A percentile compares a stretch with the other conserved stretches of the same genome.
These are phyloP conservation scores for Odontamblyopus lacepedii DNA, from an alignment of 2,797 vertebrate species.

Conservation along the genomic window DNA sequence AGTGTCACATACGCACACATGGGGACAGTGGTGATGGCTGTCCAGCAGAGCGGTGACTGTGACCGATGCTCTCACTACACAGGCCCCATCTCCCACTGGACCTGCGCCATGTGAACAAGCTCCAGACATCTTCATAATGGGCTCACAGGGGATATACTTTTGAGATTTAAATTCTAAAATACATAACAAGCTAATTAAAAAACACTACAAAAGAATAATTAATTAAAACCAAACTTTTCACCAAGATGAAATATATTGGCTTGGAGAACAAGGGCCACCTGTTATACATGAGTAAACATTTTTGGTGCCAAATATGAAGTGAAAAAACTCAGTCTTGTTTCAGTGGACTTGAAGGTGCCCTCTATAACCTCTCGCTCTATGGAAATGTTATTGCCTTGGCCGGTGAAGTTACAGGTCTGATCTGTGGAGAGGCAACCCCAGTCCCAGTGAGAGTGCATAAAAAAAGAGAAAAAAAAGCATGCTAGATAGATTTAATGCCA, in stretches of 20 bases:
- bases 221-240: background rate
- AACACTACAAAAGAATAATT: background rate
- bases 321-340: background rate
- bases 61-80: constrained; percentile 49
- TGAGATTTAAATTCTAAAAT: background rate
- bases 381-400: too few species aligned
- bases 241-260: background rate
- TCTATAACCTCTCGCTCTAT: too few species aligned
- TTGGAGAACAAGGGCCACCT: background rate
- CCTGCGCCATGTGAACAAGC: constrained; percentile 40
- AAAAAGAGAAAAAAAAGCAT: too few species aligned
- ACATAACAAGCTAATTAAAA: background rate
- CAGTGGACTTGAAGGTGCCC: background rate
- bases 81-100: constrained; percentile 52
- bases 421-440: too few species aligned
- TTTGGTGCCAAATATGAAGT: too few species aligned
- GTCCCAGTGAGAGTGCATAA: too few species aligned
- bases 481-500: too few species aligned
- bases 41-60: constrained; percentile 55
- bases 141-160: constrained; percentile 6
- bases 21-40: constrained; percentile 32
- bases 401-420: too few species aligned
- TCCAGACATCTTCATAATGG: constrained; percentile 37
- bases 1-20: constrained; percentile 12
- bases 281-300: background rate